Evolutionary conservation across 37 sponge, comb jelly and placozoan genomes (phyloP), one percentile per base, ranked within the genome.

Genomic region (Halisarca cf. caerulea): DNA sequence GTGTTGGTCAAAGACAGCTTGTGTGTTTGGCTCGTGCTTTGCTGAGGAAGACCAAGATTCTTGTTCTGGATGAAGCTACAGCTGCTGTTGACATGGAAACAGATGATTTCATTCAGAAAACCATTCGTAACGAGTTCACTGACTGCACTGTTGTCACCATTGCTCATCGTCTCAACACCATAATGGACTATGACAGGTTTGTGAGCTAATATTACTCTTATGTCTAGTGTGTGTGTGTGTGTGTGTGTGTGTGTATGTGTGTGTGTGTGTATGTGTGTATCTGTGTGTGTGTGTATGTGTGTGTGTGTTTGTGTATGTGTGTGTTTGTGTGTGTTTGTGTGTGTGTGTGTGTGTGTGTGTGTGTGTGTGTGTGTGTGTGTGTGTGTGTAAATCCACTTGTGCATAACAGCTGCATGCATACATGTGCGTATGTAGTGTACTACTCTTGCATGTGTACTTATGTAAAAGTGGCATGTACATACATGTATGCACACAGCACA

Each of bases 1-100:
- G 99, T 88, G 97, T 98, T 84, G 99, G 99, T 28, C 99, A 98
- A 58, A 80, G 99, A 34, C 99, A 98, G 90, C 71, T 98, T 72
- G 97, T 98, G 59, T 98, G 99, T 89, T 88, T 98, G 33, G 99
- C 97, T 35, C 81, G 97, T 58, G 99, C 99, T 57, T 93, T 98
- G 34, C 88, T 98, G 64, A 86, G 93, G 24, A 94, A 96, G 86
- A 94, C 95, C 66, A 92, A 96, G 90, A 92, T 98, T 23, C 87
- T 98, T 45, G 95, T 98, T 33, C 74, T 96, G 83, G 99, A 98
- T 59, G 97, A 98, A 66, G 99, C 99, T 33, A 98, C 97, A 43
- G 99, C 97, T 58, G 97, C 99, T 17, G 96, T 96, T 15, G 99
- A 99, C 66, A 87, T 99, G 84, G 99, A 99, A 86, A 99, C 99